Evolutionary conservation across 2,797 vertebrate species (phyloP).

Genomic region (Alexandromys oeconomus): DNA sequence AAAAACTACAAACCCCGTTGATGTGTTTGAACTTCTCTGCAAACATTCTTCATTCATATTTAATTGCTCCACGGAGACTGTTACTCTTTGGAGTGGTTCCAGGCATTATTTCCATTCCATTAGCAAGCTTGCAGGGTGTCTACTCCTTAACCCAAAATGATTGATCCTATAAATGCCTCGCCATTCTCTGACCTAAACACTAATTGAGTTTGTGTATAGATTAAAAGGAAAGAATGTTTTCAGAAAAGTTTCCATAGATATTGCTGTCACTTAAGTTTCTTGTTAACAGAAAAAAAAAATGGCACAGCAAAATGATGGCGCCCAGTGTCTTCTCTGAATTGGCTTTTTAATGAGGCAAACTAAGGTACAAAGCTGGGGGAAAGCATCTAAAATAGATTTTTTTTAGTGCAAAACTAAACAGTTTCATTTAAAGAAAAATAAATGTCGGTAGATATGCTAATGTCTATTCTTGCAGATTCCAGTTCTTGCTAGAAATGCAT

Average conservation of each 20-base stretch:
- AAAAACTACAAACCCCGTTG: slow-evolving; percentile 86
- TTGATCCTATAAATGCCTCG: slow-evolving; percentile 88
- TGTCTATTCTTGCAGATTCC: slow-evolving; percentile 53
- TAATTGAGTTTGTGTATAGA: slow-evolving; percentile 88
- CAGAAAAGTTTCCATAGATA: slow-evolving; percentile 84
- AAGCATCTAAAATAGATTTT: slow-evolving; percentile 31
- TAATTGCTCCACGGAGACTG: slow-evolving; percentile 88
- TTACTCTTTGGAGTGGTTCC: slow-evolving; percentile 87
- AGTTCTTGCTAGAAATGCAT: slow-evolving; percentile 63
- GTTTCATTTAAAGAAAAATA: slow-evolving; percentile 46
- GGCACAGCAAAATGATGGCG: slow-evolving; percentile 65
- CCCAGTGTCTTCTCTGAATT: slow-evolving; percentile 57
- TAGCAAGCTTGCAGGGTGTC: slow-evolving; percentile 86
- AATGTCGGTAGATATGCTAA: slow-evolving; percentile 70
- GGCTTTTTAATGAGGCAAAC: slow-evolving; percentile 58
- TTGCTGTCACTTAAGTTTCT: slow-evolving; percentile 77
- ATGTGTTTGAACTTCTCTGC: slow-evolving; percentile 89
- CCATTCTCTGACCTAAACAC: slow-evolving; percentile 87
- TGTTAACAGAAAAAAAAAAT: slow-evolving; percentile 68
- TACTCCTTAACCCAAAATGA: slow-evolving; percentile 89
- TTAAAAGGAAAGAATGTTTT: slow-evolving; percentile 85
- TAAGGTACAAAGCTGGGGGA: slow-evolving; percentile 42
- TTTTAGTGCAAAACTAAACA: slow-evolving; percentile 29
- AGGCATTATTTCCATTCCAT: slow-evolving; percentile 90
- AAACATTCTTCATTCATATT: slow-evolving; percentile 90